Evolutionary conservation across 2,797 vertebrate genomes (phyloP), one percentile per base, ranked within the genome.

Genomic region (Pipistrellus pygmaeus): DNA sequence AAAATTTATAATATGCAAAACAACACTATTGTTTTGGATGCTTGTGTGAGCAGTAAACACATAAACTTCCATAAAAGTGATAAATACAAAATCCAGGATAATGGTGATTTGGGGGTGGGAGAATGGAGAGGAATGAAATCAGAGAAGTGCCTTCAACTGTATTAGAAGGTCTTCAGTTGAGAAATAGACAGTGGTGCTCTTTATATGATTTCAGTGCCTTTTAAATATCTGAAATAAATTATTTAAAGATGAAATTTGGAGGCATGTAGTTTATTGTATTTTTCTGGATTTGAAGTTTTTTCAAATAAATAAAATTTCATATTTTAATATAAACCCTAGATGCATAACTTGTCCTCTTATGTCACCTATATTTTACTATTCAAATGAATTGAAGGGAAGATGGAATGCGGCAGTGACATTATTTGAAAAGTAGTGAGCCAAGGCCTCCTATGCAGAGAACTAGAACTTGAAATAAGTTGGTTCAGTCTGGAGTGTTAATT

Each of bases 401-500:
- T 90, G 60, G 55, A 80, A 94, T 86, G 82, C 80, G 48, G 75
- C 41, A 46, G 8, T 75, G n/a, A 85, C 85, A 77, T 57, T 94
- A 95, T 91, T 95, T 96, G 66, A 85, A 88, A 96, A 82, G 64
- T 85, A 69, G 84, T 68, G 81, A 97, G 91, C 86, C 44, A 69
- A 53, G 32, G 38, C 51, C 44, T 86, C 27, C 53, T 95, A 30
- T 62, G 51, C 73, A 69, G 75, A 97, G 93, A 91, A 51, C 12
- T 81, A 83, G 80, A 94, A 78, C 77, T 91, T 93, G 81, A 95
- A 96, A 95, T 95, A 93, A 91, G 95, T 92, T 90, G 41, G 69
- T 85, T 95, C 86, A 76, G 25, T 85, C 94, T 96, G 82, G 73
- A 90, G 81, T 81, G 89, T 91, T 96, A 96, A 96, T 95, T 93